These are phyloP conservation scores for Danaus melanippus DNA, from an alignment of 1,140 invertebrate species.

Conservation along the genomic window DNA sequence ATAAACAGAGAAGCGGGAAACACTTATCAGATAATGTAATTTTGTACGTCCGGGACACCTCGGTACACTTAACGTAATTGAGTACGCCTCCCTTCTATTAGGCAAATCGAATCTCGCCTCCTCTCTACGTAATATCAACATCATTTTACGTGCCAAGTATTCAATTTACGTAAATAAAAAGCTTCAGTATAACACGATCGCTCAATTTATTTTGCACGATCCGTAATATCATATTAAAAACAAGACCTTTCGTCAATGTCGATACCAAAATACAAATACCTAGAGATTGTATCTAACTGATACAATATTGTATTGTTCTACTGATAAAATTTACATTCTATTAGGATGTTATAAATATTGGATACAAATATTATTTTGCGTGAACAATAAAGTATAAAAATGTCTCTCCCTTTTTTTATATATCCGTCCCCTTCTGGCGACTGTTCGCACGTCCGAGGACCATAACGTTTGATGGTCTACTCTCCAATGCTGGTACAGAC, in stretches of 20 bases:
- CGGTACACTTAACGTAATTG: constrained; percentile 63
- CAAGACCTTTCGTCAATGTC: too few relatives aligned
- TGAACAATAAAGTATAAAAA: constrained; percentile 65
- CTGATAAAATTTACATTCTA: not conserved
- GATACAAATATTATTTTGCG: constrained; percentile 52
- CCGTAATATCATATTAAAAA: not conserved
- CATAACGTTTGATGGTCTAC: constrained; percentile 82
- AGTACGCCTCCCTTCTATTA: constrained; percentile 64
- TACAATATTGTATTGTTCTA: too few relatives aligned
- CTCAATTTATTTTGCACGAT: constrained; percentile 25
- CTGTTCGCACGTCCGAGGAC: constrained; percentile 74
- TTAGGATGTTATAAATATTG: constrained; percentile 24
- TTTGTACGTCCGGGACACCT: constrained; percentile 65
- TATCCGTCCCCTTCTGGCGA: constrained; percentile 68
- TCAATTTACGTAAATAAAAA: constrained; percentile 67
- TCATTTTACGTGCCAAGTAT: constrained; percentile 43
- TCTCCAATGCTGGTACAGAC: constrained; percentile 83
- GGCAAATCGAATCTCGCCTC: constrained; percentile 65
- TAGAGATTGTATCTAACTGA: too few relatives aligned
- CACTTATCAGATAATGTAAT: constrained; percentile 70
- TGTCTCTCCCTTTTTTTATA: constrained; percentile 36
- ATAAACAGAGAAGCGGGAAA: constrained; percentile 25
- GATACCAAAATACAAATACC: too few relatives aligned
- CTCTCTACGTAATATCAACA: constrained; percentile 40
- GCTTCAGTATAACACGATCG: constrained; percentile 29